These are phyloP conservation scores for Plemyria rubiginata DNA, from an alignment of 2,888 invertebrate genomes.

Conservation along the genomic window DNA sequence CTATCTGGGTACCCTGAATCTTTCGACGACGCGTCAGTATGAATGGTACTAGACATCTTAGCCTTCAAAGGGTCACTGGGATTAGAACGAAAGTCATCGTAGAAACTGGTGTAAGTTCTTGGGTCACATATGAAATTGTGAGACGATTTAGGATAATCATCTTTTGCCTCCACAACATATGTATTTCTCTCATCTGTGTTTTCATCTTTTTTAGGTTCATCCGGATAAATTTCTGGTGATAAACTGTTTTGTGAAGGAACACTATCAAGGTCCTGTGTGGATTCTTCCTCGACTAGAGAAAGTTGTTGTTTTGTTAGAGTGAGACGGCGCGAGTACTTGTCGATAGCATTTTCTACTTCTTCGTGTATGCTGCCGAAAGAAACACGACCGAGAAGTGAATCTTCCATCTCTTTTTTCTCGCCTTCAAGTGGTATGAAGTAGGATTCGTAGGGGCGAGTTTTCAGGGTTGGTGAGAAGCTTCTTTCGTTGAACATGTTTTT, in stretches of 20 bases:
- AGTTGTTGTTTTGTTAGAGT: conserved; percentile 72
- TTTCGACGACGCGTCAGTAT: conserved; percentile 75
- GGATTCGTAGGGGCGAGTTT: conserved; percentile 64
- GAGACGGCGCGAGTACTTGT: conserved; percentile 64
- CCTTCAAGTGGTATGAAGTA: conserved; percentile 68
- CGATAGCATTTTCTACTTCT: conserved; percentile 64
- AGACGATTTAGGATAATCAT: conserved; percentile 48
- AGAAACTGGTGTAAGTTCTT: conserved; percentile 70
- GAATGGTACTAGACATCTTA: conserved; percentile 67
- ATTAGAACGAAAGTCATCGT: conserved; percentile 66
- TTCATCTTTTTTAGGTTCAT: conserved; percentile 49
- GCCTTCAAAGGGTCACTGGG: conserved; percentile 53
- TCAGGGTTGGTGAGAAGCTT: conserved; percentile 62
- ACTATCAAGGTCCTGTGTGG: conserved; percentile 77
- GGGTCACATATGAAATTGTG: conserved; percentile 57
- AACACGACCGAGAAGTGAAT: conserved; percentile 54
- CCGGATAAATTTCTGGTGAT: conserved; percentile 64
- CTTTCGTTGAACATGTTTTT: conserved; percentile 55
- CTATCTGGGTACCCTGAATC: conserved; percentile 78
- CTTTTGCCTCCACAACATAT: conserved; percentile 48
- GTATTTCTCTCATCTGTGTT: conserved; percentile 45
- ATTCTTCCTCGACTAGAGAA: conserved; percentile 81
- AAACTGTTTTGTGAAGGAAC: conserved; percentile 71
- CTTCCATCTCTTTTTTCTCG: conserved; percentile 49
- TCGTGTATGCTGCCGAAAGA: conserved; percentile 60